Evolutionary conservation across 2,797 vertebrate species (phyloP).

Genomic region (Crocodylus rhombifer): DNA sequence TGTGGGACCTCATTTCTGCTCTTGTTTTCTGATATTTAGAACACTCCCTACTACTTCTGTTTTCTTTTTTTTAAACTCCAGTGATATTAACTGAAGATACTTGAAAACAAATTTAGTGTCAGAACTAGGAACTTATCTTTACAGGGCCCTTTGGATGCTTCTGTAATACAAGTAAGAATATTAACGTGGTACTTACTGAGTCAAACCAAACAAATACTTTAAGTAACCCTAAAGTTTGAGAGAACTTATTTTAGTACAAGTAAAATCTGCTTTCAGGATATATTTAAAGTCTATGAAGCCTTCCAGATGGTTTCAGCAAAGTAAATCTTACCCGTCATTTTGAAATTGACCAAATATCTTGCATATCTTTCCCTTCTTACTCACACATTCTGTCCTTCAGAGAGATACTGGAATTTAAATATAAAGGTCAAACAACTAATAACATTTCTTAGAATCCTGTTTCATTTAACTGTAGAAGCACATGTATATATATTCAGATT

Average conservation of each 20-base stretch:
- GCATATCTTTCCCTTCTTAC: neutral
- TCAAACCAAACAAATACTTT: neutral
- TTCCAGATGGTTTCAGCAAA: neutral
- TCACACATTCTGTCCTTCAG: neutral
- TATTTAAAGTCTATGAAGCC: neutral
- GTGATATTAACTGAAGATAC: neutral
- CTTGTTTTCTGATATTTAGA: neutral
- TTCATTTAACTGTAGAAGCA: neutral
- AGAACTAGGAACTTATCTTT: neutral
- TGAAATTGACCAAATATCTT: slow-evolving; percentile 24
- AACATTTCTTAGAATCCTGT: neutral
- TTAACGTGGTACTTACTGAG: neutral
- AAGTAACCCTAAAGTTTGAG: neutral
- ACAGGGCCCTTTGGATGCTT: neutral
- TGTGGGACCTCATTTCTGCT: neutral
- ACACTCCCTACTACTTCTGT: fast-evolving
- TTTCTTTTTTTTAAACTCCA: neutral
- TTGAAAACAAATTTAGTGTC: neutral
- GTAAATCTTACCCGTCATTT: neutral
- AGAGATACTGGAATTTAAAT: neutral
- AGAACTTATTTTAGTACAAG: neutral
- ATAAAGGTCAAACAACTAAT: neutral
- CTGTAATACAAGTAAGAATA: neutral
- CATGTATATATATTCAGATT: neutral
- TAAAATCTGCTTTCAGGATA: neutral